Evolutionary conservation across 2,113 vertebrate species (phyloP).

Genomic region (Carassius carassius): DNA sequence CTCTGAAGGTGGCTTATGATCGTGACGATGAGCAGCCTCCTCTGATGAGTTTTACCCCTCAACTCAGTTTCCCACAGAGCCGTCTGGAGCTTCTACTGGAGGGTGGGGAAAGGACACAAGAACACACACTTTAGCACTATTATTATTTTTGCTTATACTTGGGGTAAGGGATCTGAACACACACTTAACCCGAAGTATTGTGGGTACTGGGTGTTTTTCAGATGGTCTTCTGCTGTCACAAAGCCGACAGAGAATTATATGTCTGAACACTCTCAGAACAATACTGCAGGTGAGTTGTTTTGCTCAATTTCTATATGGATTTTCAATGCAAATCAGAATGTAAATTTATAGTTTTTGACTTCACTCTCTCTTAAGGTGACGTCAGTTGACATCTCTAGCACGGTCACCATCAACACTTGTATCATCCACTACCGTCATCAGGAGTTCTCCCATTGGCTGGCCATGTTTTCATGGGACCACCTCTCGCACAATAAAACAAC

Average conservation of each 20-base stretch:
- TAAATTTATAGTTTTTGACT: background rate
- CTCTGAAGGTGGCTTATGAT: slow-evolving; percentile 82
- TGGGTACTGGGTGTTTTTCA: slow-evolving; percentile 55
- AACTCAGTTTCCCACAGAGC: slow-evolving; percentile 89
- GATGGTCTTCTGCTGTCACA: slow-evolving; percentile 96
- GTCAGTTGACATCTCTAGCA: slow-evolving; percentile 85
- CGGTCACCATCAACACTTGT: slow-evolving; percentile 87
- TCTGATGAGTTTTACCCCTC: slow-evolving; percentile 84
- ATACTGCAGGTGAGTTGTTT: slow-evolving; percentile 78
- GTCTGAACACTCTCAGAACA: slow-evolving; percentile 87
- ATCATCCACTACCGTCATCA: slow-evolving; percentile 97
- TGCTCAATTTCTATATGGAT: background rate
- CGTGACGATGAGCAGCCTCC: slow-evolving; percentile 86
- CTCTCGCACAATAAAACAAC: slow-evolving; percentile 68
- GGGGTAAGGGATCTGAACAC: background rate
- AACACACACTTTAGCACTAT: background rate
- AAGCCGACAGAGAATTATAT: slow-evolving; percentile 93
- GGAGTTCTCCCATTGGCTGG: slow-evolving; percentile 93
- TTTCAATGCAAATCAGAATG: no score
- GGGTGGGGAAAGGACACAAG: slow-evolving; percentile 63
- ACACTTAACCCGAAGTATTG: background rate
- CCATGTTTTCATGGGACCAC: slow-evolving; percentile 82
- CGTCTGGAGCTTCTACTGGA: slow-evolving; percentile 86
- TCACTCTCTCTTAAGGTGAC: slow-evolving; percentile 80
- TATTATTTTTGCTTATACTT: background rate